Evolutionary conservation across 2,113 vertebrate species (phyloP), one percentile per base, ranked within the genome.

Genomic region (Tupaia chinensis): DNA sequence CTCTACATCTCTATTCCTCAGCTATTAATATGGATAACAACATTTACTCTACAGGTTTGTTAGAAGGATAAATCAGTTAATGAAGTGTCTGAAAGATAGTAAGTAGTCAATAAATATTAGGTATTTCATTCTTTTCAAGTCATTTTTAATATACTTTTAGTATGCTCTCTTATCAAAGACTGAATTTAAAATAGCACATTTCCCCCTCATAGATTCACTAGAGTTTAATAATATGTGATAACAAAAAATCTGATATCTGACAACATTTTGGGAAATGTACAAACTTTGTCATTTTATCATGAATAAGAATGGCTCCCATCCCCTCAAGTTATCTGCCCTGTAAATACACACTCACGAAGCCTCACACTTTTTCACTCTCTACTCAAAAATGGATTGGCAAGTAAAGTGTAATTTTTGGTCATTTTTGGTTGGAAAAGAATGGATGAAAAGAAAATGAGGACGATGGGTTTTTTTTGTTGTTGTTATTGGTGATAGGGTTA

Each of bases 141-240:
- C 54, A 92, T 87, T 96, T 88, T 65, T 22, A 72, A 74, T 87
- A 87, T 77, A 80, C 20, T 61, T 81, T 94, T 92, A 70, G 53
- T 25, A 56, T 84, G 10, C 7, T 13, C 20, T 58, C 20, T 89
- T 32, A 73, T 34, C 66, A 66, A 84, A 74, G 12, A 56, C 14
- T 54, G n/a, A 0, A 56, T 34, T 94, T 91, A 74, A 87, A 96
- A 72, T 44, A 27, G 53, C n/a, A 32, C 17, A 61, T n/a, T 89
- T 85, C 19, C 60, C 6, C 44, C 89, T 27, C 27, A 32, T 9
- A 58, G 53, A 70, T 69, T 25, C 76, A 27, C 3, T 82, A 27
- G 58, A 82, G 63, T 84, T 95, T 73, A 69, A 91, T 68, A 60
- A 60, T 74, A 84, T 0, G 0, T 87, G 69, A 73, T 19, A 11